Evolutionary conservation across 30 jellyfish, hydroid and myxozoan species (phyloP).

Genomic region (Pelagia noctiluca): DNA sequence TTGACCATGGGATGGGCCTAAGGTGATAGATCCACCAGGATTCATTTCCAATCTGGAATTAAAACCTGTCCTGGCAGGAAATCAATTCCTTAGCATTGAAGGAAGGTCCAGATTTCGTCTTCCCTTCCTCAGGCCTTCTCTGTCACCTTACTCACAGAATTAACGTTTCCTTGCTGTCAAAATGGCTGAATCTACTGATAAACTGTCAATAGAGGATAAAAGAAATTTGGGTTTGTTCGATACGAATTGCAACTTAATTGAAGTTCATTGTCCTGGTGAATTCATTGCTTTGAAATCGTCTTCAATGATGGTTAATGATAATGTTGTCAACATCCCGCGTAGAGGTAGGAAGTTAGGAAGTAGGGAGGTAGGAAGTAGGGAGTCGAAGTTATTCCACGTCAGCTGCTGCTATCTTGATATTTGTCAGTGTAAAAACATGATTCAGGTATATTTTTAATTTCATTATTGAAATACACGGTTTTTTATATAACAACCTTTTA

Average conservation of each 20-base stretch:
- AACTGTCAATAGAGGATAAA: slow-evolving; percentile 13
- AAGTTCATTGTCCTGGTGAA: background rate
- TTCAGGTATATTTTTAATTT: background rate
- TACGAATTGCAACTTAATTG: slow-evolving; percentile 72
- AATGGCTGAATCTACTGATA: background rate
- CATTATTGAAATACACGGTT: background rate
- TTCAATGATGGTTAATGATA: background rate
- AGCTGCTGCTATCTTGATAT: slow-evolving; percentile 78
- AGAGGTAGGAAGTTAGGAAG: too few species aligned
- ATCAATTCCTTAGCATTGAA: too few species aligned
- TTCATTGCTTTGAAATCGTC: background rate
- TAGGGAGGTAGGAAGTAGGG: slow-evolving; percentile 56
- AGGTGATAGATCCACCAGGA: too few species aligned
- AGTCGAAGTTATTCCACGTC: slow-evolving; percentile 85
- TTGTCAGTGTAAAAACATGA: slow-evolving; percentile 1
- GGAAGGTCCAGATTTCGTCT: too few species aligned
- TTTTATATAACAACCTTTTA: too few species aligned
- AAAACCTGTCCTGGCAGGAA: too few species aligned
- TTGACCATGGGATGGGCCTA: too few species aligned
- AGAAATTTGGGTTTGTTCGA: slow-evolving; percentile 63
- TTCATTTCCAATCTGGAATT: too few species aligned
- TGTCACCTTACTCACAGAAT: too few species aligned
- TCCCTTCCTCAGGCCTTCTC: too few species aligned
- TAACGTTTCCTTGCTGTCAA: too few species aligned
- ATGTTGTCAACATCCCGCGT: too few species aligned